A percentile compares a stretch with the other conserved stretches of the same genome.
Conservation (phyloP, 2,888 invertebrate species). For the Cordilura impudica region DNA sequence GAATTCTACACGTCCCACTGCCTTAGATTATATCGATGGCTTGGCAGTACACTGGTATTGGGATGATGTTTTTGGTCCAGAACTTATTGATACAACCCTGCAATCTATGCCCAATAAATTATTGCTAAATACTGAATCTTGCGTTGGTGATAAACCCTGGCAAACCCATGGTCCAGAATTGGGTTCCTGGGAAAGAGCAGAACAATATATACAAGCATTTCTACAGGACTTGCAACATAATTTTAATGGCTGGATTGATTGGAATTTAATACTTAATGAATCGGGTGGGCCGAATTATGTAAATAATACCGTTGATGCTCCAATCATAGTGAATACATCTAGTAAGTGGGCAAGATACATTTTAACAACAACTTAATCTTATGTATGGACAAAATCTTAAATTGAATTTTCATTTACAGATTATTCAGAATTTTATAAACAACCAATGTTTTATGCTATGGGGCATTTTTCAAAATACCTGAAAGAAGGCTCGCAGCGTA, state of each 20-base stretch:
- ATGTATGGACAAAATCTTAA: no score
- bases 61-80: constrained; percentile 81
- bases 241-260: constrained; percentile 93
- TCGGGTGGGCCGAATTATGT: constrained; percentile 88
- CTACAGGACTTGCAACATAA: constrained; percentile 87
- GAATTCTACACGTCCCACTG: constrained; percentile 79
- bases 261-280: constrained; percentile 90
- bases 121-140: constrained; percentile 90
- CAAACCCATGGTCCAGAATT: constrained; percentile 81
- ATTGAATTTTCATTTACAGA: constrained; percentile 54
- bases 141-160: constrained; percentile 81
- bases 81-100: constrained; percentile 82
- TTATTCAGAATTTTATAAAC: constrained; percentile 89
- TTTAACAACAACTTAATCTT: no score
- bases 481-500: constrained; percentile 80
- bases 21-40: constrained; percentile 84
- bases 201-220: constrained; percentile 84
- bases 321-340: constrained; percentile 80
- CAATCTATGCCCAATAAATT: constrained; percentile 84
- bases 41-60: constrained; percentile 92
- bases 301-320: constrained; percentile 83
- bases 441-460: constrained; percentile 92
- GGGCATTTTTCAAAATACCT: constrained; percentile 89
- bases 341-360: constrained; percentile 66
- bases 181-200: constrained; percentile 88